phyloP scores from a whole-genome alignment of 1,140 invertebrate species.

The Drosophila eugracilis region DNA sequence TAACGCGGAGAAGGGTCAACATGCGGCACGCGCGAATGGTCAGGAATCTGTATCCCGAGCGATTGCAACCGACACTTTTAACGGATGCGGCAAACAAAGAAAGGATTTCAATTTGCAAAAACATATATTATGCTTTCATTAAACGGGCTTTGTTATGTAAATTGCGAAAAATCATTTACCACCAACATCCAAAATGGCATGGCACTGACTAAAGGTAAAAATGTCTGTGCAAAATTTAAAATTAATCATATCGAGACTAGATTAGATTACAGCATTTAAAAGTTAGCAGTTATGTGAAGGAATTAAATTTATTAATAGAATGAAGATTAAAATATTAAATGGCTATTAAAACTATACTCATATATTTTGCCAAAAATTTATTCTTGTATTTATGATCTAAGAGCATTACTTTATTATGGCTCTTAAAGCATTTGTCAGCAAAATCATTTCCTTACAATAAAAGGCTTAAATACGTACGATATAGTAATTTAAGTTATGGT shows the following conservation, averaged over 20 bases:
- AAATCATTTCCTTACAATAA: no score
- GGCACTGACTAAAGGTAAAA: not conserved
- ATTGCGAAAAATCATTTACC: constrained; percentile 25
- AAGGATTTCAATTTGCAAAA: constrained; percentile 38
- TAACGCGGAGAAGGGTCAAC: constrained; percentile 44
- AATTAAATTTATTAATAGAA: no score
- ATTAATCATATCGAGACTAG: no score
- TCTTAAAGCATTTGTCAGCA: no score
- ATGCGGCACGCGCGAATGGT: constrained; percentile 49
- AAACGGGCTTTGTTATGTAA: constrained; percentile 62
- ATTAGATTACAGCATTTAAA: no score
- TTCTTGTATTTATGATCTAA: no score
- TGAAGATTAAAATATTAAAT: no score
- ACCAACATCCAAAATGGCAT: constrained; percentile 10
- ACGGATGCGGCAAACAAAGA: constrained; percentile 45
- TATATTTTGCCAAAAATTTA: no score
- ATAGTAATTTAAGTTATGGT: no score
- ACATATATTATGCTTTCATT: constrained; percentile 51
- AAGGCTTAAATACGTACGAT: no score
- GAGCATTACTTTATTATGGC: no score
- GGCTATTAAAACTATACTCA: no score
- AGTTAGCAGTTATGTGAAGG: not conserved
- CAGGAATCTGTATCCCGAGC: constrained; percentile 29
- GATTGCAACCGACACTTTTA: constrained; percentile 36
- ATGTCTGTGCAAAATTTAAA: not conserved